phyloP scores from a whole-genome alignment of 2,797 vertebrate genomes.

The Austrolebias charrua region DNA sequence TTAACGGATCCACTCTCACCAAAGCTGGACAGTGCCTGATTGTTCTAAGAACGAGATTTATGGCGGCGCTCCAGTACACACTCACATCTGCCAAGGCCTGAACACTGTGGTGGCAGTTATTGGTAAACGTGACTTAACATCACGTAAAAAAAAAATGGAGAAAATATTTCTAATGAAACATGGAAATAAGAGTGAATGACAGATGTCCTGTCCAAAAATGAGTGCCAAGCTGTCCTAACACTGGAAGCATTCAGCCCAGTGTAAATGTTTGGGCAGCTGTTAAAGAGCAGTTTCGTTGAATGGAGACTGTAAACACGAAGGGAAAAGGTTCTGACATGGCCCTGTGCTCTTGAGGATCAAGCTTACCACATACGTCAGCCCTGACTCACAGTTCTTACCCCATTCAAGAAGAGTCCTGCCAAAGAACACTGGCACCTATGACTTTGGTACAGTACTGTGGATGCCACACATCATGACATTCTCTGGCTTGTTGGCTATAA shows the following conservation, averaged over 20 bases:
- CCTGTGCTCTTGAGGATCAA: conserved; percentile 49
- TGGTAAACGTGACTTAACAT: conserved; percentile 49
- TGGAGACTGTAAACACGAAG: conserved; percentile 72
- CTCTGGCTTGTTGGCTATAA: conserved; percentile 52
- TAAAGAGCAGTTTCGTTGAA: conserved; percentile 70
- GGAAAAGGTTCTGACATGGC: conserved; percentile 61
- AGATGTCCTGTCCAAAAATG: conserved; percentile 69
- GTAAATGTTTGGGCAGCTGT: conserved; percentile 78
- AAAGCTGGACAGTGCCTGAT: conserved; percentile 39
- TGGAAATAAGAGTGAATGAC: conserved; percentile 69
- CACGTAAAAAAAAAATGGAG: conserved; percentile 57
- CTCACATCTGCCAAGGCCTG: conserved; percentile 29
- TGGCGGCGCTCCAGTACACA: conserved; percentile 27
- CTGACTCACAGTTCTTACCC: conserved; percentile 68
- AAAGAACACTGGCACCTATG: conserved; percentile 31
- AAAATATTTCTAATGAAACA: conserved; percentile 61
- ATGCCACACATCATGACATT: conserved; percentile 38
- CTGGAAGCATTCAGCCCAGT: conserved; percentile 71
- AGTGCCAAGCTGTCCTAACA: conserved; percentile 70
- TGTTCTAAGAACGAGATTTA: conserved; percentile 53
- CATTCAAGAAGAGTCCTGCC: conserved; percentile 47
- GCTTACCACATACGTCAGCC: conserved; percentile 49
- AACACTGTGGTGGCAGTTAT: conserved; percentile 32
- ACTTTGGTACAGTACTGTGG: conserved; percentile 31
- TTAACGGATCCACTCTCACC: conserved; percentile 44